A percentile compares a stretch with the other conserved stretches of the same genome.
Evolutionary conservation across 1,140 invertebrate genomes (phyloP).

Genomic region (Apis laboriosa): DNA sequence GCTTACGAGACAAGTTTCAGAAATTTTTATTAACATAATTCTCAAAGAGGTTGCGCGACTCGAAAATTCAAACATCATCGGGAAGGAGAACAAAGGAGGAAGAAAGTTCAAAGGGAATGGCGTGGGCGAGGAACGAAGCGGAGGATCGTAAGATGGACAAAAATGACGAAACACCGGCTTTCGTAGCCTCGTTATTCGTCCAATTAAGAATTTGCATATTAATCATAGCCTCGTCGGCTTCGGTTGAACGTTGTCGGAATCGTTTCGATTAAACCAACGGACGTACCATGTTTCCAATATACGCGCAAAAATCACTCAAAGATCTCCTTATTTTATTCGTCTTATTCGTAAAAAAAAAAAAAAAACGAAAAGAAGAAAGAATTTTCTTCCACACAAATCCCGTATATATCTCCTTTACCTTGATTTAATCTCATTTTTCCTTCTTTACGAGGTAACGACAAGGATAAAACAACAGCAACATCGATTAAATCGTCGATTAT

Average conservation of each 20-base stretch:
- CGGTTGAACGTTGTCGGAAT: slow-evolving; percentile 58
- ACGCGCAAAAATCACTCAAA: slow-evolving; percentile 16
- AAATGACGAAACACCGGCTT: slow-evolving; percentile 6
- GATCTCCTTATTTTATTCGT: neutral
- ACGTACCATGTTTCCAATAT: neutral
- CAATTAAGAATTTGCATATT: slow-evolving; percentile 70
- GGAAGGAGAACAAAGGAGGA: too few relatives aligned
- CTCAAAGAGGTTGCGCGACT: too few relatives aligned
- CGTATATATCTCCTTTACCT: too few relatives aligned
- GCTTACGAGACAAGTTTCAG: too few relatives aligned
- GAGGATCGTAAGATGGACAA: neutral
- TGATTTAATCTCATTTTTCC: neutral
- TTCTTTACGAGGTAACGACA: too few relatives aligned
- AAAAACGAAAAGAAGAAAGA: neutral
- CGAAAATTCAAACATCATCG: too few relatives aligned
- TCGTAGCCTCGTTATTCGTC: slow-evolving; percentile 54
- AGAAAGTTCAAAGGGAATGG: neutral
- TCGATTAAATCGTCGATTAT: neutral
- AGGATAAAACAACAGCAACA: too few relatives aligned
- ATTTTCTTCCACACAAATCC: neutral
- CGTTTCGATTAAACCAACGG: slow-evolving; percentile 61
- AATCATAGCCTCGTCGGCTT: slow-evolving; percentile 49
- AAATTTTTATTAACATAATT: too few relatives aligned
- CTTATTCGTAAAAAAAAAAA: neutral
- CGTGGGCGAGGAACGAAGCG: neutral